Base-by-base conservation (phyloP, 2,888 invertebrate genomes). In the Coelinius sp. region DNA sequence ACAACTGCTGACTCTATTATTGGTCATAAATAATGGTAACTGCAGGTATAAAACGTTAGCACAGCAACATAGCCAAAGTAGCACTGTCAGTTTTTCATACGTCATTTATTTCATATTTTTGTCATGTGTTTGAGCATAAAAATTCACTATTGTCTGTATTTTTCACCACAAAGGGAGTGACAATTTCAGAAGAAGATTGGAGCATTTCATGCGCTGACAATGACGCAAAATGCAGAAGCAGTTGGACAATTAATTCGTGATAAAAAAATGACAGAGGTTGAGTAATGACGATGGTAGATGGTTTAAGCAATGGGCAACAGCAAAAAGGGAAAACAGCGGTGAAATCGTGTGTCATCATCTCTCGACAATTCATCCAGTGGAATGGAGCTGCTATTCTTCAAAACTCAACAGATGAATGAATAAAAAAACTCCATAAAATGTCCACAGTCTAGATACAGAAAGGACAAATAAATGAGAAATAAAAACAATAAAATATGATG, bases 311-410 rank as follows among this genome's bases (percentile, higher is more conserved):
- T 59, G 20, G 35, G 31, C 35, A 59, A 31, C 59, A 35, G 59
- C 35, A 31, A 59, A 59, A 59, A 59, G 59, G 27, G 59, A 59
- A 59, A 59, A 59, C 59, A 8, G 17, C 27, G 10, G 59, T 59
- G 59, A 59, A 59, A 59, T 59, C 59, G 31, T 59, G 35, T 59
- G 31, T 59, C 59, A 59, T 59, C 59, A 59, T 59, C 31, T 20
- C 35, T 59, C 59, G 20, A 59, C 59, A 35, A 59, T 59, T 59
- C 46, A 49, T 49, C 20, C 20, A 20, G 20, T 8, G 6, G 46
- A 14, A 49, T 49, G 20, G 17, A 8, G 46, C 17, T 6, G 46
- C 20, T 8, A 49, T 49, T 49, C 41, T 41, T n/a, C 41, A 41
- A 12, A 41, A 41, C n/a, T 41, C n/a, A n/a, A 41, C 41, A 4